A percentile compares a stretch with the other conserved stretches of the same genome.
Evolutionary conservation across 2,888 invertebrate species (phyloP).

Genomic region (Phorcus lineatus): DNA sequence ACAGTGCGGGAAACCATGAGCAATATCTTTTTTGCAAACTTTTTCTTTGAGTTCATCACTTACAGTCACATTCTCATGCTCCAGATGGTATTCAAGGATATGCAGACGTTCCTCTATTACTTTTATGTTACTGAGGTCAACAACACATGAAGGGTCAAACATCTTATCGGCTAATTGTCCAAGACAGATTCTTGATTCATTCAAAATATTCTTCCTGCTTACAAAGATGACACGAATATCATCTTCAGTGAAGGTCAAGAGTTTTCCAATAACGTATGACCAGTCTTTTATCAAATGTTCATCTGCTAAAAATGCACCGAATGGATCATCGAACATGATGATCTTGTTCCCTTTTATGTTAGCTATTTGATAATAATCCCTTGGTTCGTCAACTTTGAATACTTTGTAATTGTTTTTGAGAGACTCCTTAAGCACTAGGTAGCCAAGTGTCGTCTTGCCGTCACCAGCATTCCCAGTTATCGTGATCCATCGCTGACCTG

Average conservation of each 20-base stretch:
- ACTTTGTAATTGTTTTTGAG: neutral
- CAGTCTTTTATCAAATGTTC: neutral
- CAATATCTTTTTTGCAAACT: neutral
- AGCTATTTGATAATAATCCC: neutral
- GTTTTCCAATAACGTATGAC: neutral
- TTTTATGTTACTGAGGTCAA: neutral
- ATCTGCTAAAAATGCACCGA: neutral
- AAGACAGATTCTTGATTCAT: neutral
- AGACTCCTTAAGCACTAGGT: neutral
- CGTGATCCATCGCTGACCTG: neutral
- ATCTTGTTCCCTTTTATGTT: neutral
- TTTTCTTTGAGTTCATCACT: neutral
- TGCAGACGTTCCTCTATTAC: neutral
- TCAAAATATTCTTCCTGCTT: neutral
- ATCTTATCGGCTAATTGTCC: neutral
- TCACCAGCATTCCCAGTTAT: neutral
- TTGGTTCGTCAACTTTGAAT: neutral
- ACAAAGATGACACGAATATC: neutral
- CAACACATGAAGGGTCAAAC: neutral
- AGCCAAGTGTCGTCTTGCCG: neutral
- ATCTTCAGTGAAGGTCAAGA: neutral
- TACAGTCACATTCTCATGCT: neutral
- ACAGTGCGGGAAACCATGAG: neutral
- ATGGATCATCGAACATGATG: neutral
- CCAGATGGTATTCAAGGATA: neutral